phyloP scores from a whole-genome alignment of 1,140 invertebrate genomes.

The Paracyclopina nana region DNA sequence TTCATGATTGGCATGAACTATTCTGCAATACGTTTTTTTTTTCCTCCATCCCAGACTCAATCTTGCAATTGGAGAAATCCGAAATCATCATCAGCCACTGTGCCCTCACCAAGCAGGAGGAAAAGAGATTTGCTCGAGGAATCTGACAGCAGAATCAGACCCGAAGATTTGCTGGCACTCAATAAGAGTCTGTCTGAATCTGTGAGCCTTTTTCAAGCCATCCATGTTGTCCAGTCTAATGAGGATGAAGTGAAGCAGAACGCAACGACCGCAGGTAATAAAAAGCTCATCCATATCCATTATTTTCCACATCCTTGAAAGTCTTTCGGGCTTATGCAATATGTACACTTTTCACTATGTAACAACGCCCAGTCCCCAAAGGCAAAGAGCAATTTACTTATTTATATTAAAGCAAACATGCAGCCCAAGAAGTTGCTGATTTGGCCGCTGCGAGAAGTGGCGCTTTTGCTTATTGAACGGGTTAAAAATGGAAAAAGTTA shows the following conservation, averaged over 20 bases:
- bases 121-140: conserved; percentile 7
- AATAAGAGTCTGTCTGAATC: conserved; percentile 47
- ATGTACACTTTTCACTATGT: background rate
- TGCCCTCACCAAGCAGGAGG: conserved; percentile 25
- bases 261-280: conserved; percentile 26
- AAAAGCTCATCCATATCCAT: conserved; percentile 14
- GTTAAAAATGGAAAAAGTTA: too few species aligned
- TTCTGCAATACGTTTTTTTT: background rate
- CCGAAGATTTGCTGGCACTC: conserved; percentile 23
- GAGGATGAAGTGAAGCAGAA: conserved; percentile 51
- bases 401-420: background rate
- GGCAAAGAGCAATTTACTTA: background rate
- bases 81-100: conserved; percentile 20
- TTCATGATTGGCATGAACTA: background rate
- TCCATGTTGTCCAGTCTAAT: conserved; percentile 48
- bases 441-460: too few species aligned
- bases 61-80: conserved; percentile 71
- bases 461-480: too few species aligned
- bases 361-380: background rate
- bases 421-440: too few species aligned
- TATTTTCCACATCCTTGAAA: background rate
- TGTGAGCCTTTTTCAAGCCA: conserved; percentile 64
- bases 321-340: background rate
- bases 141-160: conserved; percentile 21
- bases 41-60: conserved; percentile 44